Conservation (phyloP, 2,113 vertebrate genomes). For the Porphyrio hochstetteri region DNA sequence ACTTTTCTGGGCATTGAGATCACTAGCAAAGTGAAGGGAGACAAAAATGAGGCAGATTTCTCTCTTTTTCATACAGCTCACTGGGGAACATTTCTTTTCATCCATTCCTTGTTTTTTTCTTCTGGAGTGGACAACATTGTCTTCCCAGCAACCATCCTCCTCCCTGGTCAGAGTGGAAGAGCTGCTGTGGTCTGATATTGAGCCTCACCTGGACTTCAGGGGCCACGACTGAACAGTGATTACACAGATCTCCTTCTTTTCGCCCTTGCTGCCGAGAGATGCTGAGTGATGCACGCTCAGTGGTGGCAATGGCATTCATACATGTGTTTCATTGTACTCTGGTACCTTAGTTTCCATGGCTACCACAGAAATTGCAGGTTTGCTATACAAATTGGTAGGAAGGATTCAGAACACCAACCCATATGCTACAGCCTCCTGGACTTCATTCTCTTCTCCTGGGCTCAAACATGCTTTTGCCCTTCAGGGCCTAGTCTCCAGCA, state of each 20-base stretch:
- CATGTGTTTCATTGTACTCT: constrained; percentile 20
- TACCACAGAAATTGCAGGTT: constrained; percentile 62
- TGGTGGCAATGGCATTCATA: background rate
- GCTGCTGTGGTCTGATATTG: background rate
- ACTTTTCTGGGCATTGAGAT: background rate
- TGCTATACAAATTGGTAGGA: constrained; percentile 35
- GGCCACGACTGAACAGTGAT: background rate
- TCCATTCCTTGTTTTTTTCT: background rate
- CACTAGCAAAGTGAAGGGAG: background rate
- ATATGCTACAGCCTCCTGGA: constrained; percentile 1
- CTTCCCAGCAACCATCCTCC: background rate
- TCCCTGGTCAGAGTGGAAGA: background rate
- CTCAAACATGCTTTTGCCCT: background rate
- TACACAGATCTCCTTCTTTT: background rate
- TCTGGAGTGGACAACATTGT: background rate
- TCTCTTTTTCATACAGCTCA: background rate
- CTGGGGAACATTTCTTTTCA: background rate
- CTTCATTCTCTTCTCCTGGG: background rate
- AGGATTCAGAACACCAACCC: background rate
- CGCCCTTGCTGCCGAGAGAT: background rate
- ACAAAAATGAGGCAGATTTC: background rate
- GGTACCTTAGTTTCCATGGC: constrained; percentile 63
- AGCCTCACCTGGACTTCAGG: background rate
- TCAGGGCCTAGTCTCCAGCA: background rate
- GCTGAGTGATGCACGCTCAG: background rate